Base-by-base conservation (phyloP, 2,797 vertebrate genomes). In the Hyperoplus lanceolatus region DNA sequence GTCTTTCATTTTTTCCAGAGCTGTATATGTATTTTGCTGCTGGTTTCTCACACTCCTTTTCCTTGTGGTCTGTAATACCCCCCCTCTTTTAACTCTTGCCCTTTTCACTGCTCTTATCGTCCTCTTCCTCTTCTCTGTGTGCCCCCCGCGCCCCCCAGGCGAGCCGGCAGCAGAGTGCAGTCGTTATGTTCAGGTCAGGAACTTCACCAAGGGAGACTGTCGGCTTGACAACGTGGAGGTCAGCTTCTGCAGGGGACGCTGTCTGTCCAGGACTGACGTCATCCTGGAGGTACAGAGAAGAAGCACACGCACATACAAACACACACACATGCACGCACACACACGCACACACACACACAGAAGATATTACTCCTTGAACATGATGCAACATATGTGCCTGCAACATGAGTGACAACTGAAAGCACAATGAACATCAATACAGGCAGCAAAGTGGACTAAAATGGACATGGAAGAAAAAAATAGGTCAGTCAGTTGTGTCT, bases 171-270 rank as follows among this genome's bases (percentile, higher is more conserved):
- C 92, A 0, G 91, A 94, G 79, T 98, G 97, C 77, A 94, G 43
- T 5, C 96, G 89, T 59, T 89, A 95, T 84, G 96, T 95, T 0
- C 96, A 98, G 90, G 84, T 96, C 65, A 95, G 95, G 29, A 97
- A 97, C 90, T 95, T 98, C 94, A 96, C 96, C 85, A 97, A 97
- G 87, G 96, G 96, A 16, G 80, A 86, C 90, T 98, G 97, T 91
- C 89, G 83, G 63, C 95, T 97, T 72, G 96, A 95, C 79, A 93
- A 95, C 42, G 96, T 98, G 81, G 96, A 96, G 88, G 96, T 98
- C 90, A 96, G 94, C 95, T 97, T 94, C 95, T 98, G 97, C 90
- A 92, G 93, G 15, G 97, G 97, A 11, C 95, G 92, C 82, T 98
- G 97, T 85, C 89, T 91, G 14, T 97, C 97, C 74, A 94, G 95